Percentiles rank a stretch among this genome's conserved stretches.
Conservation (phyloP, 2,113 vertebrate genomes). For the Antidorcas marsupialis region DNA sequence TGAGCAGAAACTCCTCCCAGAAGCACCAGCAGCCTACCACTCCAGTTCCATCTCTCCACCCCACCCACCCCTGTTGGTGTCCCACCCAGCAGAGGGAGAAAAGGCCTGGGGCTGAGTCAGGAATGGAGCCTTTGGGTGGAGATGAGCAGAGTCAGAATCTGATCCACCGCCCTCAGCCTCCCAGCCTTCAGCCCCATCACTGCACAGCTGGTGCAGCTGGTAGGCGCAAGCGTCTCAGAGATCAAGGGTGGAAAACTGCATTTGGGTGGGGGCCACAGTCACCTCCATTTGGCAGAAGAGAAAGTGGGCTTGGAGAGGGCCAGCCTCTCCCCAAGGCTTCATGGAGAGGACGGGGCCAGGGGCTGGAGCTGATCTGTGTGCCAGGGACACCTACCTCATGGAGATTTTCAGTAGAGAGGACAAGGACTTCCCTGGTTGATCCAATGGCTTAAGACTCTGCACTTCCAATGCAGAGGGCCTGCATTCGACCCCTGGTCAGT, state of each 20-base stretch:
- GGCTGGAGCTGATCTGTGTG: background rate
- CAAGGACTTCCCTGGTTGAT: background rate
- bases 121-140: background rate
- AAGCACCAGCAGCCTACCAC: background rate
- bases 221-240: background rate
- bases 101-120: background rate
- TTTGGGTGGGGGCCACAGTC: background rate
- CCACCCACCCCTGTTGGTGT: background rate
- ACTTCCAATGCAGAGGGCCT: background rate
- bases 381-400: background rate
- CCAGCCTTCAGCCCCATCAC: background rate
- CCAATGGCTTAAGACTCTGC: background rate
- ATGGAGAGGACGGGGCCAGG: background rate
- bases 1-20: background rate
- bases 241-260: background rate
- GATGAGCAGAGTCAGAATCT: background rate
- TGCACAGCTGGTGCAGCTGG: rapidly evolving
- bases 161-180: background rate
- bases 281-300: background rate
- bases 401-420: background rate
- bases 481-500: background rate
- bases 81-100: background rate
- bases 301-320: background rate
- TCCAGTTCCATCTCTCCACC: rapidly evolving
- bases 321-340: background rate